Base-by-base conservation (phyloP, 2,113 vertebrate species). In the Mus pahari region DNA sequence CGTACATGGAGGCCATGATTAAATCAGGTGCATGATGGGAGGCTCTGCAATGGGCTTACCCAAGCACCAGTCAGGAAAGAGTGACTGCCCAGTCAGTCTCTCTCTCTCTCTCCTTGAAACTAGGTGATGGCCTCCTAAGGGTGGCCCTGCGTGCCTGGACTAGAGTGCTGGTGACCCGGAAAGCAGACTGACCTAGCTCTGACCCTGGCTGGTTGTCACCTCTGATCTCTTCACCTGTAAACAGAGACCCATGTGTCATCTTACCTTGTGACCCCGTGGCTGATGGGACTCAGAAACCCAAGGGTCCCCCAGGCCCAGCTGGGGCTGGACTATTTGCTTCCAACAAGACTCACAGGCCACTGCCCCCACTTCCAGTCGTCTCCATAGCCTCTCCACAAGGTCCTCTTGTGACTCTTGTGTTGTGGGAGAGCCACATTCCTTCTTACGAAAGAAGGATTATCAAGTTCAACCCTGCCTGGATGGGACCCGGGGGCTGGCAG, bases 81-180 rank as follows among this genome's bases (percentile, higher is more conserved):
- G 31, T 33, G 64, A n/a, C 74, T 33, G 14, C n/a, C 17, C 39
- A 48, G 4, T 4, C 48, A 48, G 48, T 48, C 0, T 48, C 5
- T 53, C 16, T 14, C n/a, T n/a, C 36, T 62, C 62, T 64, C 8
- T 64, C 28, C 64, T 31, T 13, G 58, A 91, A 68, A 24, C 86
- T 2, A 8, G 45, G 28, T 42, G 6, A 2, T 33, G 26, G 42
- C n/a, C 31, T 60, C 20, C 31, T 50, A 3, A 64, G 28, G 39
- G 74, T 26, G 9, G 8, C 20, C 58, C 17, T 42, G 1, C 0
- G 11, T 20, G 28, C 64, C n/a, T 42, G 53, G 79, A 19, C 3
- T 4, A 1, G 12, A 28, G 50, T 55, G 28, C 7, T 0, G 2
- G 28, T 12, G 45, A 31, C 10, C 0, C 17, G 39, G 68, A 20